phyloP scores from a whole-genome alignment of 2,888 invertebrate species.

The Ischnus inquisitorius region DNA sequence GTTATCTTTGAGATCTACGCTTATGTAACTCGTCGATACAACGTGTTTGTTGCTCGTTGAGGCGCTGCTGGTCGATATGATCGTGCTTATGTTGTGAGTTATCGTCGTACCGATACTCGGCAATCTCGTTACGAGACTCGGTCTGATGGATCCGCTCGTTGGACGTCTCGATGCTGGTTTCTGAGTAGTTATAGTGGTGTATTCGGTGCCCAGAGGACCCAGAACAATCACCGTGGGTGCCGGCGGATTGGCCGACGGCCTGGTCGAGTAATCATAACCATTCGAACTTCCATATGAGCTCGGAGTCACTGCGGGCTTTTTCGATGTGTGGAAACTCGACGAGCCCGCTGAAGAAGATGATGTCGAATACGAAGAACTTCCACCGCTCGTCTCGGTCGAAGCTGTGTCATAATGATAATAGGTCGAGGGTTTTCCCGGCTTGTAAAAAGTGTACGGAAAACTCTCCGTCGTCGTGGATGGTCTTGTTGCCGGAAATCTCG shows the following conservation, averaged over 20 bases:
- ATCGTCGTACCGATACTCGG: slow-evolving; percentile 81
- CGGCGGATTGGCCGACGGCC: slow-evolving; percentile 84
- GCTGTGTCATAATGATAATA: slow-evolving; percentile 81
- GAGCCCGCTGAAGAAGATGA: slow-evolving; percentile 56
- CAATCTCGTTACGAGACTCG: slow-evolving; percentile 76
- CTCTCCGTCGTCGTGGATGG: slow-evolving; percentile 75
- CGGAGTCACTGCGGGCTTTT: slow-evolving; percentile 73
- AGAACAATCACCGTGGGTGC: slow-evolving; percentile 89
- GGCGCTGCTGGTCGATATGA: slow-evolving; percentile 78
- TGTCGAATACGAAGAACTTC: slow-evolving; percentile 55
- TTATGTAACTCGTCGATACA: slow-evolving; percentile 82
- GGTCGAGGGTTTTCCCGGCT: slow-evolving; percentile 77
- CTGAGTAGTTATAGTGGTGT: slow-evolving; percentile 80
- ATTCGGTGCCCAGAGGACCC: slow-evolving; percentile 84
- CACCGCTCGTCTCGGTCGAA: slow-evolving; percentile 69
- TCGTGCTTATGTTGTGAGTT: slow-evolving; percentile 83
- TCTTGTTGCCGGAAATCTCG: slow-evolving; percentile 40
- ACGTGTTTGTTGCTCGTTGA: slow-evolving; percentile 79
- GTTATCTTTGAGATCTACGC: slow-evolving; percentile 82
- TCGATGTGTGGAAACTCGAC: slow-evolving; percentile 68
- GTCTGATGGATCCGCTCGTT: slow-evolving; percentile 66
- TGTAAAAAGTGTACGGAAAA: slow-evolving; percentile 80
- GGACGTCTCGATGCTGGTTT: slow-evolving; percentile 79
- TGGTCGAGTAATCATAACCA: slow-evolving; percentile 75
- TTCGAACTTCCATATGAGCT: slow-evolving; percentile 76